Evolutionary conservation across 2,888 invertebrate genomes (phyloP).

Genomic region (Blastobasis lacticolella): DNA sequence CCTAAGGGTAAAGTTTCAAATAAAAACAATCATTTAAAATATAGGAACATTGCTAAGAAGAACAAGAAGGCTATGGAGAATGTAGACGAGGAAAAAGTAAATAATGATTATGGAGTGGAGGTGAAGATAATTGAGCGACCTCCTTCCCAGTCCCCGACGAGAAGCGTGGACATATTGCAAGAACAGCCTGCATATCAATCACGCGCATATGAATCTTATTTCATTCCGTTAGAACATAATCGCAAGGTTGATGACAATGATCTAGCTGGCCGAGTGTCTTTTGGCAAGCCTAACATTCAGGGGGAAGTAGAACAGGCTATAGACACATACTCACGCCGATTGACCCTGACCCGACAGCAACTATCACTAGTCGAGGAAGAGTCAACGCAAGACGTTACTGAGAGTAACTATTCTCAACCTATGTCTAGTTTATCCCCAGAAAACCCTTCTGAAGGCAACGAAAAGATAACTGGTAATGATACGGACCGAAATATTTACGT

Average conservation of each 20-base stretch:
- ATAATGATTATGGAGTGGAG: slow-evolving; percentile 48
- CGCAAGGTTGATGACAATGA: slow-evolving; percentile 25
- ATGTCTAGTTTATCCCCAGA: slow-evolving; percentile 46
- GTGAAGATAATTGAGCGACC: slow-evolving; percentile 51
- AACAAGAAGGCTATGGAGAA: slow-evolving; percentile 43
- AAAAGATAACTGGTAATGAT: slow-evolving; percentile 18
- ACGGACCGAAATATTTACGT: slow-evolving; percentile 23
- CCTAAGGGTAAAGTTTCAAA: slow-evolving; percentile 43
- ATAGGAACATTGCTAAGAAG: slow-evolving; percentile 47
- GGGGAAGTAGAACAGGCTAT: slow-evolving; percentile 43
- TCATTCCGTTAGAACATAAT: slow-evolving; percentile 41
- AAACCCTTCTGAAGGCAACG: slow-evolving; percentile 30
- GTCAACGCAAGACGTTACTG: slow-evolving; percentile 60
- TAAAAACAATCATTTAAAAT: slow-evolving; percentile 47
- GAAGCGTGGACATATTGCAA: slow-evolving; percentile 29
- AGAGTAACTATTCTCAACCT: slow-evolving; percentile 46
- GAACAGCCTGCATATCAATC: slow-evolving; percentile 20
- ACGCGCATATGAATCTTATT: slow-evolving; percentile 50
- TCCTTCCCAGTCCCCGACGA: slow-evolving; percentile 36
- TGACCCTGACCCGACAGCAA: slow-evolving; percentile 53
- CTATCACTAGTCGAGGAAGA: slow-evolving; percentile 69
- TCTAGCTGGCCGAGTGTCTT: slow-evolving; percentile 38
- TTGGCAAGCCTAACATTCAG: slow-evolving; percentile 31
- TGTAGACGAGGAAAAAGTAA: slow-evolving; percentile 27
- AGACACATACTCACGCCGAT: slow-evolving; percentile 44